A percentile compares a stretch with the other conserved stretches of the same genome.
Conservation (phyloP, 2,113 vertebrate genomes). For the Hemiscyllium ocellatum region DNA sequence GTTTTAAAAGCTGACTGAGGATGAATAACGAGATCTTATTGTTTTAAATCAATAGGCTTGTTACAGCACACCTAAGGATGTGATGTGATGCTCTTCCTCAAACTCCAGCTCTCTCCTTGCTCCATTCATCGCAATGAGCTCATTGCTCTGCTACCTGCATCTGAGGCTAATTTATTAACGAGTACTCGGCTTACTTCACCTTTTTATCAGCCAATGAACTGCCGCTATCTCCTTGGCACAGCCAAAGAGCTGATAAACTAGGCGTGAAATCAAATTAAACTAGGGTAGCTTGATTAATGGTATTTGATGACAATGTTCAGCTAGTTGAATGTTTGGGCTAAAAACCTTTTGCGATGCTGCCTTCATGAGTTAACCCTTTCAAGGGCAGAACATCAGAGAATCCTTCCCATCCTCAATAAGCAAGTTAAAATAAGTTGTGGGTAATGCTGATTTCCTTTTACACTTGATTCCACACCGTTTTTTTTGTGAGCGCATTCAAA, state of each 20-base stretch:
- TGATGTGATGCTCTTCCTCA: not conserved
- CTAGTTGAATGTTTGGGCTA: not conserved
- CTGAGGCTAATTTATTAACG: slow-evolving; percentile 12
- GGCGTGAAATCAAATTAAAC: slow-evolving; percentile 33
- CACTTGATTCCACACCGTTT: not conserved
- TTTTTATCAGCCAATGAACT: slow-evolving; percentile 1
- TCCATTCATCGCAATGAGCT: not conserved
- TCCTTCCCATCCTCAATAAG: not conserved
- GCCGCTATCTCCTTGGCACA: not conserved
- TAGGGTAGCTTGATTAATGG: slow-evolving; percentile 6
- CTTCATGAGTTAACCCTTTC: not conserved
- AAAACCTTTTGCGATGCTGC: not conserved
- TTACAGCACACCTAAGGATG: slow-evolving; percentile 24
- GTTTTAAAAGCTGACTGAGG: not conserved
- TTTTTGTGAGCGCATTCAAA: not conserved
- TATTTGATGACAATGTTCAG: not conserved
- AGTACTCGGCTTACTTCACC: not conserved
- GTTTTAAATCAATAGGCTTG: not conserved
- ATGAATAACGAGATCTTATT: not conserved
- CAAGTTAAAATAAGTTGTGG: not conserved
- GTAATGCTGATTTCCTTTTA: not conserved
- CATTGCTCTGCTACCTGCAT: not conserved
- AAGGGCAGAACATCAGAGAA: not conserved
- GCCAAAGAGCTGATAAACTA: slow-evolving; percentile 32
- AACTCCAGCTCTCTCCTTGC: not conserved